Conservation (phyloP, 2,797 vertebrate genomes). For the Hippocampus kuda region DNA sequence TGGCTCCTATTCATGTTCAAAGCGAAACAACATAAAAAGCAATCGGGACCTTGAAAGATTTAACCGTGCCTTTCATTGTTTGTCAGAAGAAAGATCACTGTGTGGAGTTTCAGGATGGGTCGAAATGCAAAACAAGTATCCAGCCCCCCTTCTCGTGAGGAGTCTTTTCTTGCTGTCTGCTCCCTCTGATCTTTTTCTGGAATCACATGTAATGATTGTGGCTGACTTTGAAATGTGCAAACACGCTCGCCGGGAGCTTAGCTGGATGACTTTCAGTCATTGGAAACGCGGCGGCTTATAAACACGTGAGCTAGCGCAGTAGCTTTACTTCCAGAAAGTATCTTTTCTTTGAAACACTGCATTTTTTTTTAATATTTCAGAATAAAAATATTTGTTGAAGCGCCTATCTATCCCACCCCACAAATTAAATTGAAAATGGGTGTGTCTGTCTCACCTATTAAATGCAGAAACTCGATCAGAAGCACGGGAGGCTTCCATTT, state of each 20-base stretch:
- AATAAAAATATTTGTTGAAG: not conserved
- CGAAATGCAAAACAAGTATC: conserved; percentile 34
- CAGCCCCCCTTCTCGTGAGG: conserved; percentile 44
- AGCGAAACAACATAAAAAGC: not conserved
- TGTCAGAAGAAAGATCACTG: not conserved
- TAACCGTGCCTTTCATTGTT: conserved; percentile 2
- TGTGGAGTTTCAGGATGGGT: conserved; percentile 4
- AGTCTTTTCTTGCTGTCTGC: conserved; percentile 40
- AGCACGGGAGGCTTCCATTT: too few relatives aligned
- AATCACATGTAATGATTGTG: conserved; percentile 63
- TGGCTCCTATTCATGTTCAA: not conserved
- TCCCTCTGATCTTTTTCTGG: conserved; percentile 62
- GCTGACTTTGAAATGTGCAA: conserved; percentile 60
- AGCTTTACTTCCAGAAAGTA: not conserved
- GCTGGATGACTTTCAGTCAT: conserved; percentile 25
- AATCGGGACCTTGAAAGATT: not conserved
- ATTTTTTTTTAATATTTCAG: not conserved
- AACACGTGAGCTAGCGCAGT: not conserved
- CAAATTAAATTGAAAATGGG: too few relatives aligned
- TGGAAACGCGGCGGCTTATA: not conserved
- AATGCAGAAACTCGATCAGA: too few relatives aligned
- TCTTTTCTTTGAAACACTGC: not conserved
- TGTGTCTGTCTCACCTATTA: too few relatives aligned
- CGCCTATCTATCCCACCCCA: not conserved
- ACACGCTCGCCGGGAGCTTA: conserved; percentile 39